Evolutionary conservation across 2,797 vertebrate genomes (phyloP).

Genomic region (Caiman crocodilus): DNA sequence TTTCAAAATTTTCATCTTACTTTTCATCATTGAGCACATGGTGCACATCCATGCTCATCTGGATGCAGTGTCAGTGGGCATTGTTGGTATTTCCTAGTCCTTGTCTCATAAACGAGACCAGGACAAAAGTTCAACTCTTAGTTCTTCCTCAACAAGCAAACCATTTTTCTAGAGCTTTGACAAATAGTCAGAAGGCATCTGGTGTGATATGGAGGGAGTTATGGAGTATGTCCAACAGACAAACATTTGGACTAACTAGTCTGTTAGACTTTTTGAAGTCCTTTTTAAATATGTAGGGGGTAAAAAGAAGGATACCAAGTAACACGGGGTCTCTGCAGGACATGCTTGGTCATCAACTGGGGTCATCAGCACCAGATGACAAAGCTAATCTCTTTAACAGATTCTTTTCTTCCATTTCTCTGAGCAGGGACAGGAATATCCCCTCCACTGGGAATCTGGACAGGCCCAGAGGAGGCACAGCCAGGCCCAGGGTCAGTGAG

Average conservation of each 20-base stretch:
- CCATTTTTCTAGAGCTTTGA: neutral
- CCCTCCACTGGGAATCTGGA: too few relatives aligned
- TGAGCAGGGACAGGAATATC: too few relatives aligned
- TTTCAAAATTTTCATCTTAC: conserved; percentile 30
- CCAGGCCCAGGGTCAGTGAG: neutral
- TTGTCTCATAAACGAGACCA: neutral
- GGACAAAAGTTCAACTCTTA: neutral
- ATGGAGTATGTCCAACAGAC: neutral
- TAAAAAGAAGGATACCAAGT: too few relatives aligned
- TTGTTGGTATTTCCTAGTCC: neutral
- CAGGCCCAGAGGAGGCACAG: neutral
- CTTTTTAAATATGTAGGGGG: too few relatives aligned
- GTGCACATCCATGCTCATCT: too few relatives aligned
- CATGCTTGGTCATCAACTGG: too few relatives aligned
- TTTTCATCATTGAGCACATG: conserved; percentile 18
- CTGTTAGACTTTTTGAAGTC: neutral
- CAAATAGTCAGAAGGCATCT: neutral
- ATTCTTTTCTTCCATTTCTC: too few relatives aligned
- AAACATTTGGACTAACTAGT: neutral
- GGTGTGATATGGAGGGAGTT: fast-evolving
- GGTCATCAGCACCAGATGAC: too few relatives aligned
- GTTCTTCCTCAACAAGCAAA: neutral
- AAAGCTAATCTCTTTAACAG: too few relatives aligned
- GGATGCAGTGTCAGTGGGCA: neutral
- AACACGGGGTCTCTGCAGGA: too few relatives aligned